phyloP scores from a whole-genome alignment of 2,797 vertebrate genomes.

The Amazona ochrocephala region DNA sequence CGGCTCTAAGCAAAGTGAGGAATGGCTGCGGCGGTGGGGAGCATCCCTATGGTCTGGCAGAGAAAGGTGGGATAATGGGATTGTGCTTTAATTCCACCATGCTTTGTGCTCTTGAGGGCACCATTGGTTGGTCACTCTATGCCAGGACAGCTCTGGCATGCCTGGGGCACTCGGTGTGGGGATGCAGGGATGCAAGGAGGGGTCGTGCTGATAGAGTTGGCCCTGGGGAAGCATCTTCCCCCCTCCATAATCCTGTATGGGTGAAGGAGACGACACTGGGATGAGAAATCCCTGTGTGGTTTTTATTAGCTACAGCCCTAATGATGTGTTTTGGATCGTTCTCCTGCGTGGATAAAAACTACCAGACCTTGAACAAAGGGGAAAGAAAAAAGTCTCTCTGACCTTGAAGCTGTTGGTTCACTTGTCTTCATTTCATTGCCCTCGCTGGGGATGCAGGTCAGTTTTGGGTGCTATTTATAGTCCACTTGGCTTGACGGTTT shows the following conservation, averaged over 20 bases:
- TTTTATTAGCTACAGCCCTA: constrained; percentile 60
- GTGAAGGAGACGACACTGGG: rapidly evolving
- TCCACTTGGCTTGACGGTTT: constrained; percentile 23
- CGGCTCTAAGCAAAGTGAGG: neutral
- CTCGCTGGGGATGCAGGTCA: constrained; percentile 50
- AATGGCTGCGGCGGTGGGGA: neutral
- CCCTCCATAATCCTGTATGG: neutral
- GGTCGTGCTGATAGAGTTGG: neutral
- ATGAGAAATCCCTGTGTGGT: neutral
- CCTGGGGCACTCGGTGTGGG: rapidly evolving
- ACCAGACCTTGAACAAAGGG: constrained; percentile 59
- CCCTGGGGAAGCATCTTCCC: neutral
- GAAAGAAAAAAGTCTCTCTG: constrained; percentile 18
- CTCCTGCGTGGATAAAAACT: constrained; percentile 62
- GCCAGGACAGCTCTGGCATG: neutral
- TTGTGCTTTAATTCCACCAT: neutral
- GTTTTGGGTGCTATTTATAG: constrained; percentile 71
- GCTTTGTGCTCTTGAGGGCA: constrained; percentile 13
- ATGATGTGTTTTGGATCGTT: constrained; percentile 60
- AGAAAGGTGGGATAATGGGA: neutral
- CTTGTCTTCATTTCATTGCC: constrained; percentile 63
- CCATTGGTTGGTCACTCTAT: neutral
- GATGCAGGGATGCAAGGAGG: neutral
- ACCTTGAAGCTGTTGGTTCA: constrained; percentile 63
- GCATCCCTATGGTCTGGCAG: neutral